Base-by-base conservation (phyloP, 35 echinoderm and acorn worm genomes). In the Ophiothrix spiculata region DNA sequence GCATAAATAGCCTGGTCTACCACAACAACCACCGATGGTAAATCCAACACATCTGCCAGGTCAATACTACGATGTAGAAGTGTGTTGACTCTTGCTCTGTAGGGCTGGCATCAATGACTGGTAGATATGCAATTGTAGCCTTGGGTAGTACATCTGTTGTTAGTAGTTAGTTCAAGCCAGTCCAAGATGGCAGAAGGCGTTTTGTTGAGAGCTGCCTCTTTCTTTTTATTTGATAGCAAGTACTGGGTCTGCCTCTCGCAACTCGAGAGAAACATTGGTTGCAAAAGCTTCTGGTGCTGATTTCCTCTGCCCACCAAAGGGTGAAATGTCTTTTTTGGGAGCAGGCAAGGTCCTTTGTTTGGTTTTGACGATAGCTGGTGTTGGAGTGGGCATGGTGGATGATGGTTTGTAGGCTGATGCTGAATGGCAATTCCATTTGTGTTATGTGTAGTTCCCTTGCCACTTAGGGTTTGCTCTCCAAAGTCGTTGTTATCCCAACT, bases 401-500 rank as follows among this genome's bases (percentile, higher is more conserved):
- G 77, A 37, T 79, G 25, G n/a, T 19, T 36, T 79, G 77, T 37
- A 19, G 81, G 19, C 12, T 11, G 37, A 80, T 74, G 80, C 75
- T 94, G 88, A 25, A 94, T 39, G 28, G 83, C 32, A 75, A 91
- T 91, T 0, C 86, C 86, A 80, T 91, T 91, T 4, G 93, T 95
- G 38, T 88, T 88, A 74, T 95, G 89, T 0, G 89, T 95, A 29
- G 93, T 95, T 11, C 89, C 93, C 45, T 83, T 88, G 13, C 89
- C 89, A 1, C 81, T 91, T 6, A 91, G 60, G 12, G 93, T 91
- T 76, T 95, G 89, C 35, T 95, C 93, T n/a, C 49, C 54, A 12
- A 95, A 88, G 56, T 95, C 93, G 46, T 78, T 95, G 56, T 91
- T 95, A 64, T 95, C 81, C 89, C 89, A 91, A 91, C n/a, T 73